Base-by-base conservation (phyloP, 53 echinoderm and acorn worm species). In the Holothuria scabra region DNA sequence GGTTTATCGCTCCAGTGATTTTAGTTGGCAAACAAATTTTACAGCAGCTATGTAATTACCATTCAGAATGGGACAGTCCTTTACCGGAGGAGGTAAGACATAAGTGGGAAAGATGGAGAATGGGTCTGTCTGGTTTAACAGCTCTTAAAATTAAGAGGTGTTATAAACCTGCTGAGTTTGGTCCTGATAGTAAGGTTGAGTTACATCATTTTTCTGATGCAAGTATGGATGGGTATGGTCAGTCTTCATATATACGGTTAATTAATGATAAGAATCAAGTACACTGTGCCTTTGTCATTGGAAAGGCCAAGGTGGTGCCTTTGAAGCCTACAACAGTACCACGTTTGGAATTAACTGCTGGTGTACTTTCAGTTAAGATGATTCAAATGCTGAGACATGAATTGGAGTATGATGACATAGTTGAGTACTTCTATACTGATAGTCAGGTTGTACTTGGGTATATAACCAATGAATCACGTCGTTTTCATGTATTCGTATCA, bases 341-440 rank as follows among this genome's bases (percentile, higher is more conserved):
- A 35, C 87, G 91, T 16, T 37, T 91, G 28, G 91, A 91, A 62
- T 79, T 91, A 19, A 80, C 68, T 14, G 88, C 84, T 52, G 88
- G 82, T 16, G 72, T 85, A 2, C 69, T 88, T 8, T 85, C 91
- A 1, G 88, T 82, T 13, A 86, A 70, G 44, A 67, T 89, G n/a
- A 82, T 82, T 31, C 41, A 62, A 14, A 28, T 82, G 0, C 66
- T 90, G 24, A 41, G 23, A 38, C 69, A 75, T 52, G 86, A 86
- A 60, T 66, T 90, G 21, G 64, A 90, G 33, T 70, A 81, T 32
- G 44, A 83, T 35, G 52, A 86, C 3, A 25, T 66, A 1, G 52
- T 52, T 11, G 86, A 90, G 26, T 41, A 26, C 24, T 90, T 90
- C 76, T 90, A 86, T 74, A 90, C 90, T 30, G 90, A 90, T 70